Evolutionary conservation across 2,888 invertebrate genomes (phyloP).

Genomic region (Trissoscelio sp.): DNA sequence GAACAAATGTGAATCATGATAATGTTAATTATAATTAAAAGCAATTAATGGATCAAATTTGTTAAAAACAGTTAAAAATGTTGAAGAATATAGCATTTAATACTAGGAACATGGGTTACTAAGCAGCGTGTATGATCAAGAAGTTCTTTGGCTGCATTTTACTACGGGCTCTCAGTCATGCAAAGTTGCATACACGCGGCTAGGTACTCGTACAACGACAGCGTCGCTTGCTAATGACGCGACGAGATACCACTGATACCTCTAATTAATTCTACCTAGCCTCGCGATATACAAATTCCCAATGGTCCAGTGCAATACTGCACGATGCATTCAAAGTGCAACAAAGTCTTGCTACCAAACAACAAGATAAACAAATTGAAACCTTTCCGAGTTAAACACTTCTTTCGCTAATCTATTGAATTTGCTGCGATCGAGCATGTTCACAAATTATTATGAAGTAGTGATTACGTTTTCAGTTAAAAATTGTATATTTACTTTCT

Average conservation of each 20-base stretch:
- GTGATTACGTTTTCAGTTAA: not conserved
- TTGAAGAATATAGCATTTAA: slow-evolving; percentile 38
- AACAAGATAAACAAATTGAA: slow-evolving; percentile 67
- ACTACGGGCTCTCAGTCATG: slow-evolving; percentile 77
- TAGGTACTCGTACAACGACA: slow-evolving; percentile 75
- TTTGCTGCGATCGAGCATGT: slow-evolving; percentile 15
- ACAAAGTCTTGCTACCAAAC: slow-evolving; percentile 62
- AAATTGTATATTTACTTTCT: slow-evolving; percentile 11
- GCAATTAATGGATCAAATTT: slow-evolving; percentile 18
- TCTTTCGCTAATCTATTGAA: slow-evolving; percentile 47
- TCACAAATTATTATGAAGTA: slow-evolving; percentile 37
- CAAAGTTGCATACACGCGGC: slow-evolving; percentile 75
- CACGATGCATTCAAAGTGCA: slow-evolving; percentile 63
- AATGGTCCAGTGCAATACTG: slow-evolving; percentile 65
- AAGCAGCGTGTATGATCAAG: slow-evolving; percentile 56
- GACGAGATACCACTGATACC: slow-evolving; percentile 81
- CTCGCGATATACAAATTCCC: slow-evolving; percentile 81
- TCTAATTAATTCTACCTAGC: slow-evolving; percentile 83
- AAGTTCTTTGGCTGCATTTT: slow-evolving; percentile 67
- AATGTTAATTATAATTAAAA: slow-evolving; percentile 3
- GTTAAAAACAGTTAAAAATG: slow-evolving; percentile 4
- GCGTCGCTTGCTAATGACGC: slow-evolving; percentile 82
- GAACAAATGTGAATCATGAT: slow-evolving; percentile 5
- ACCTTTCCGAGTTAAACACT: slow-evolving; percentile 59
- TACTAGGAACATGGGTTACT: slow-evolving; percentile 41